These are phyloP conservation scores for Drosophila orosa DNA, from an alignment of 1,140 invertebrate genomes.

Conservation along the genomic window DNA sequence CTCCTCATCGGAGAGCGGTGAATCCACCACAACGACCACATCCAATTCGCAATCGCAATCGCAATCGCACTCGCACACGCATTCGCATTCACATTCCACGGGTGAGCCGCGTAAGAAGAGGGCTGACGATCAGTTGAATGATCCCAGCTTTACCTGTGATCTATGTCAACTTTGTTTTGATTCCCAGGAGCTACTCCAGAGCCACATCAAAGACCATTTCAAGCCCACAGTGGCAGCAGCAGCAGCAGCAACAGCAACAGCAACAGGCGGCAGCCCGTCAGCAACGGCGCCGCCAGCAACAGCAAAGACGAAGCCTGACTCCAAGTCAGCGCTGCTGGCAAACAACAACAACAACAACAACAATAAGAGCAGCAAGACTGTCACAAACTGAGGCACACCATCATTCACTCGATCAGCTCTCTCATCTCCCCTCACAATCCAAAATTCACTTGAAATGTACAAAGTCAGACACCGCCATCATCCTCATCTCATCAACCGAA, in stretches of 20 bases:
- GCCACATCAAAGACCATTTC: slow-evolving; percentile 83
- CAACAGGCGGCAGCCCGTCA: neutral
- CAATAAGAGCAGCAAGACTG: slow-evolving; percentile 35
- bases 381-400: slow-evolving; percentile 18
- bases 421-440: neutral
- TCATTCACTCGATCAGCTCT: neutral
- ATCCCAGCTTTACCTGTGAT: slow-evolving; percentile 79
- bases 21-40: slow-evolving; percentile 61
- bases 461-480: slow-evolving; percentile 26
- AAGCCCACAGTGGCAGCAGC: slow-evolving; percentile 8
- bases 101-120: slow-evolving; percentile 73
- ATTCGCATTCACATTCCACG: slow-evolving; percentile 65
- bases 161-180: slow-evolving; percentile 84
- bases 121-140: slow-evolving; percentile 52
- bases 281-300: neutral
- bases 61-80: too few species aligned
- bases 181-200: slow-evolving; percentile 78
- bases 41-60: slow-evolving; percentile 51
- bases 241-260: neutral
- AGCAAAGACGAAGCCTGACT: slow-evolving; percentile 24
- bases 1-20: slow-evolving; percentile 63
- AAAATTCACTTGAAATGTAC: slow-evolving; percentile 43
- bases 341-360: slow-evolving; percentile 28
- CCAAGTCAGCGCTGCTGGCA: slow-evolving; percentile 22
- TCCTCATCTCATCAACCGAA: slow-evolving; percentile 6